Conservation (phyloP, 2,113 vertebrate genomes). For the Nothocercus nigrocapillus region DNA sequence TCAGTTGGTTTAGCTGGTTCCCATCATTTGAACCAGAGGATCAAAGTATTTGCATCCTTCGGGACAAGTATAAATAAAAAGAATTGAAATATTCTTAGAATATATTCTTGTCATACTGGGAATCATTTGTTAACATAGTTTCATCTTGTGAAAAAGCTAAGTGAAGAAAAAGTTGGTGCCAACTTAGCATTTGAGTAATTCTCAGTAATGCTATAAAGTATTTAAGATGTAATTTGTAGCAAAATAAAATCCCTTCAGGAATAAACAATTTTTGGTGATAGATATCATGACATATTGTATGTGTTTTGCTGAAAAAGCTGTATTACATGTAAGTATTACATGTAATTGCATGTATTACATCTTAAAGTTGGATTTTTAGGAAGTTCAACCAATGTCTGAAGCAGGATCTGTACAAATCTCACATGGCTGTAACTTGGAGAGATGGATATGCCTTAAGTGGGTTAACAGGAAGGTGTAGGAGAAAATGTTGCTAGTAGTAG, state of each 20-base stretch:
- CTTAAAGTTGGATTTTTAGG: not conserved
- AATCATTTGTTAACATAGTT: conserved; percentile 16
- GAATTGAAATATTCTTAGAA: conserved; percentile 68
- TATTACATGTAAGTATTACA: not conserved
- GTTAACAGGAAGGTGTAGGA: conserved; percentile 45
- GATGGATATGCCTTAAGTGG: not conserved
- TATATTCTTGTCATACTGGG: conserved; percentile 45
- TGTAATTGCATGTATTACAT: not conserved
- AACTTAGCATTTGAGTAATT: not conserved
- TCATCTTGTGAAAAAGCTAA: not conserved
- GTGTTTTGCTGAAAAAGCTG: not conserved
- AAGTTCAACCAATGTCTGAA: not conserved
- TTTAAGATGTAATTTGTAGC: not conserved
- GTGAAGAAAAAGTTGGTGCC: conserved; percentile 3
- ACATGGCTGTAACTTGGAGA: accelerated
- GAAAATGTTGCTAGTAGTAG: conserved; percentile 46
- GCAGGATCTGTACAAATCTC: not conserved
- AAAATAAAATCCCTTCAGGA: not conserved
- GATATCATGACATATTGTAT: not conserved
- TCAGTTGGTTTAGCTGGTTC: conserved; percentile 63
- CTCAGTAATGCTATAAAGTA: not conserved
- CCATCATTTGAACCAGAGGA: conserved; percentile 54
- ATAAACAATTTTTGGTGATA: not conserved
- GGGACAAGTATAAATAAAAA: conserved; percentile 66
- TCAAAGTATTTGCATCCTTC: conserved; percentile 48